phyloP scores from a whole-genome alignment of 2,113 vertebrate species.

The Sardina pilchardus region DNA sequence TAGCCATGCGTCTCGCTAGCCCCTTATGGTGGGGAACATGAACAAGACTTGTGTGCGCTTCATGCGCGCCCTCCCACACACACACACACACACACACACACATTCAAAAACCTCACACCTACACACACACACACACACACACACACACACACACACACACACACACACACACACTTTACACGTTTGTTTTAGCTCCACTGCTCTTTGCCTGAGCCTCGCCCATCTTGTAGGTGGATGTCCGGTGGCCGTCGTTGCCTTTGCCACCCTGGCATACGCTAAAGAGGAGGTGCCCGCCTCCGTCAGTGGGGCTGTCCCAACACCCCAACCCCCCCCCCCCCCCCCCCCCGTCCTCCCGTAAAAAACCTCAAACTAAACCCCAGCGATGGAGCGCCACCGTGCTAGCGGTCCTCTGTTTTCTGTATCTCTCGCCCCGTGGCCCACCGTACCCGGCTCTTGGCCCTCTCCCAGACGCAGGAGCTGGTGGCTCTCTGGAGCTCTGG shows the following conservation, averaged over 20 bases:
- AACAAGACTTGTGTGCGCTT: slow-evolving; percentile 59
- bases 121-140: slow-evolving; percentile 15
- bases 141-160: slow-evolving; percentile 11
- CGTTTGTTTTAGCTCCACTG: slow-evolving; percentile 4
- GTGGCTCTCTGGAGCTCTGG: not conserved
- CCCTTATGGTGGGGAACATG: not conserved
- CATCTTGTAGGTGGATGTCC: slow-evolving; percentile 11
- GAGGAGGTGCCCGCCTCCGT: not conserved
- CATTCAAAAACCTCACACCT: slow-evolving; percentile 10
- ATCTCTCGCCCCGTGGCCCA: not conserved
- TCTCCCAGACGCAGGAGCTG: not conserved
- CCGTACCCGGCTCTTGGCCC: not conserved
- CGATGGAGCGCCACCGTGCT: not conserved
- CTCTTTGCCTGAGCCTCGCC: slow-evolving; percentile 5
- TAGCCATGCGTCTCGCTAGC: not conserved
- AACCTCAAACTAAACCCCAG: not conserved
- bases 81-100: not conserved
- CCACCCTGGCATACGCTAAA: not conserved
- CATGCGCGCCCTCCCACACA: not conserved
- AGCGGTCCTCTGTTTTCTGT: not conserved
- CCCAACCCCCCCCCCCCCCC: not conserved
- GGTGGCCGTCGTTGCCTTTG: not conserved
- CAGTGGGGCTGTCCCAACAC: not conserved
- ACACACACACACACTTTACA: not conserved
- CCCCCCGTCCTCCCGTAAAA: not conserved